Percentiles rank a stretch among this genome's conserved stretches.
Evolutionary conservation across 1,140 invertebrate genomes (phyloP).

Genomic region (Teleogryllus occipitalis): DNA sequence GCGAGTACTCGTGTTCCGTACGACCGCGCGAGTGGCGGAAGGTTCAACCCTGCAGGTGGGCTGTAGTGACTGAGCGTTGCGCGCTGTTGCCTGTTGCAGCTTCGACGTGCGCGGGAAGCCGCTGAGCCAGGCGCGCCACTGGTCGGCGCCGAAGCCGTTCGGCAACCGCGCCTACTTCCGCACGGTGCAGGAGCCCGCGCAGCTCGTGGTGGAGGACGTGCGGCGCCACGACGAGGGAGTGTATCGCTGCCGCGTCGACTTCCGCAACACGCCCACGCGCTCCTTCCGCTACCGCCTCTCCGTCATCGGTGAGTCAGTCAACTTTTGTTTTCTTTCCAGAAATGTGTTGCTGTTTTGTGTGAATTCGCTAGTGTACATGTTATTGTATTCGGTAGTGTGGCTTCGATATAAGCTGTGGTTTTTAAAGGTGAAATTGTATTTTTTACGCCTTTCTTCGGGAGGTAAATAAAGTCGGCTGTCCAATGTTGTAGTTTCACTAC

Average conservation of each 20-base stretch:
- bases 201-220: conserved; percentile 66
- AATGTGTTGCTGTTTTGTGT: background rate
- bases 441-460: too few species aligned
- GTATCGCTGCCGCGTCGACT: conserved; percentile 82
- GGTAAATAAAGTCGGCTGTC: too few species aligned
- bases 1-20: too few species aligned
- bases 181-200: conserved; percentile 58
- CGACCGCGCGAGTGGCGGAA: too few species aligned
- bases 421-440: too few species aligned
- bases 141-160: conserved; percentile 68
- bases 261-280: conserved; percentile 74
- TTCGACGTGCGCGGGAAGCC: conserved; percentile 71
- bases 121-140: conserved; percentile 57
- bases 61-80: too few species aligned
- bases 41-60: too few species aligned
- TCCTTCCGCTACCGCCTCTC: conserved; percentile 81
- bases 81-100: conserved; percentile 44
- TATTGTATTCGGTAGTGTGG: too few species aligned
- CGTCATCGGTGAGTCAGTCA: conserved; percentile 66
- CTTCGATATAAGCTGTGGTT: too few species aligned
- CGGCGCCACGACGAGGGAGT: conserved; percentile 75
- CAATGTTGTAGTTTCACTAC: too few species aligned
- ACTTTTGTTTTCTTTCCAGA: background rate
- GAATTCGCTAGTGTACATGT: background rate
- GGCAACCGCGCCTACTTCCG: conserved; percentile 70